Conservation (phyloP, 2,888 invertebrate species). For the Nezara viridula region DNA sequence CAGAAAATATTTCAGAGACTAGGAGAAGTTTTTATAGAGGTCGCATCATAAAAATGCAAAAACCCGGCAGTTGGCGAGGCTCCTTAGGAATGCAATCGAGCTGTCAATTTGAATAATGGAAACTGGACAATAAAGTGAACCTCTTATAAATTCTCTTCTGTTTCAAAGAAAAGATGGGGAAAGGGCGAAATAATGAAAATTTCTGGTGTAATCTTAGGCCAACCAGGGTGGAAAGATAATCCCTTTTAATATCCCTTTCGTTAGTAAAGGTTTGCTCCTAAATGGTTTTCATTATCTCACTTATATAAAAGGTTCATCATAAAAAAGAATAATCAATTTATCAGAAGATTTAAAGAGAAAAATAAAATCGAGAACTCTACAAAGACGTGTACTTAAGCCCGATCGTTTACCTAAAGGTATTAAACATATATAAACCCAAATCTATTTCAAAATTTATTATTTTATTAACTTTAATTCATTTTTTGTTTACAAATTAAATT, state of each 20-base stretch:
- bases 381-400: too few species aligned
- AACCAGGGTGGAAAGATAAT: neutral
- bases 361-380: too few species aligned
- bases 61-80: slow-evolving; percentile 2
- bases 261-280: neutral
- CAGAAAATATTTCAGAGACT: slow-evolving; percentile 1
- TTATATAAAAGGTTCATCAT: neutral
- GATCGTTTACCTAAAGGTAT: too few species aligned
- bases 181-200: slow-evolving; percentile 33
- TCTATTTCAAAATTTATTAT: too few species aligned
- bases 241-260: neutral
- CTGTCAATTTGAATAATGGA: slow-evolving; percentile 50
- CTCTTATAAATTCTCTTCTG: slow-evolving; percentile 35
- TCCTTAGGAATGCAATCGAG: slow-evolving; percentile 34
- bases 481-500: too few species aligned
- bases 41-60: slow-evolving; percentile 42
- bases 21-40: slow-evolving; percentile 8
- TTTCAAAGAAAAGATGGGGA: neutral
- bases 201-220: neutral
- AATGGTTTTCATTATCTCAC: neutral
- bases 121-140: slow-evolving; percentile 41
- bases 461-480: too few species aligned
- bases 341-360: too few species aligned
- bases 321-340: too few species aligned
- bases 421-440: too few species aligned